Conservation (phyloP, 2,888 invertebrate genomes). For the Calliopum simillimum region DNA sequence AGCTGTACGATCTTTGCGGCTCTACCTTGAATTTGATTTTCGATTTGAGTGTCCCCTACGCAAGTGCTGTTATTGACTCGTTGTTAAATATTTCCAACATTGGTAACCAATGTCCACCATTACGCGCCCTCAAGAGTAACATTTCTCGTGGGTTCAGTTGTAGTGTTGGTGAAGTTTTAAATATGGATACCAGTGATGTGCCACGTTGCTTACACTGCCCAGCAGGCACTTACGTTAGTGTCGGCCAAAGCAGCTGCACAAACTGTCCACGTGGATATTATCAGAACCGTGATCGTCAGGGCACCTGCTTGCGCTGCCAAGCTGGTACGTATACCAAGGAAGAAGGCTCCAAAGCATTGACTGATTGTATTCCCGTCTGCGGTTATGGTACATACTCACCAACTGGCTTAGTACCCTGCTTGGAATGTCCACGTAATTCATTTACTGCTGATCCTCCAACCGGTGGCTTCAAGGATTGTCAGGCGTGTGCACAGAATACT, state of each 20-base stretch:
- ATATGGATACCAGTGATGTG: conserved; percentile 91
- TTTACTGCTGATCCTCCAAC: conserved; percentile 89
- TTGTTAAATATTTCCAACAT: conserved; percentile 89
- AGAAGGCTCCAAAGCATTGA: conserved; percentile 87
- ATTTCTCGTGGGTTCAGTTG: conserved; percentile 93
- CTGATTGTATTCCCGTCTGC: conserved; percentile 92
- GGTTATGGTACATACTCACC: conserved; percentile 97
- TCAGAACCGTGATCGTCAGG: conserved; percentile 92
- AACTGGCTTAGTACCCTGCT: conserved; percentile 91
- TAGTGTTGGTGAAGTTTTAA: conserved; percentile 91
- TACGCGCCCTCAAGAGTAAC: conserved; percentile 86
- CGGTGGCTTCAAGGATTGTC: conserved; percentile 93
- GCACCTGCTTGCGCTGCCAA: conserved; percentile 90
- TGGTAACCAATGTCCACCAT: conserved; percentile 91
- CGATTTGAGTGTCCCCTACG: conserved; percentile 92
- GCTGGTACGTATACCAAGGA: conserved; percentile 92
- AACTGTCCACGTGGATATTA: conserved; percentile 93
- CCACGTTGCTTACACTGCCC: conserved; percentile 97
- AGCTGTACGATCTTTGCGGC: conserved; percentile 94
- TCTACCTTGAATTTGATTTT: conserved; percentile 93
- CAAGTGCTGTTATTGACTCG: conserved; percentile 90
- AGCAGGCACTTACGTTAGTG: conserved; percentile 92
- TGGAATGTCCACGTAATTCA: conserved; percentile 93
- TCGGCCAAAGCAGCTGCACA: conserved; percentile 90
- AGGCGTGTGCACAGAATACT: conserved; percentile 89